Base-by-base conservation (phyloP, 2,888 invertebrate species). In the Cylloceria caligata region DNA sequence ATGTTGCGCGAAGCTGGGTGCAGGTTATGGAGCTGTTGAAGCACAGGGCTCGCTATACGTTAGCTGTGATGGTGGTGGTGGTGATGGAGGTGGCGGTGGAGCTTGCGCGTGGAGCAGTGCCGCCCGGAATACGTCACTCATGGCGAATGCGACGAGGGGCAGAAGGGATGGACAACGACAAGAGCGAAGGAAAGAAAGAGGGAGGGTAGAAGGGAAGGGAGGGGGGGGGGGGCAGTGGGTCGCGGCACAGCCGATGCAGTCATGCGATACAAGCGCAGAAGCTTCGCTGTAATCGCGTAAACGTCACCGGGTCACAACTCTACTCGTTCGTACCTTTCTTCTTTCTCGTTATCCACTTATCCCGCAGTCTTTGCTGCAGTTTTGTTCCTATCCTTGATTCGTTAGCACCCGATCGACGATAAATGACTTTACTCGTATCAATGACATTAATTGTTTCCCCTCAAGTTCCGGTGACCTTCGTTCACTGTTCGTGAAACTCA, bases 221-320 rank as follows among this genome's bases (percentile, higher is more conserved):
- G 49, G 49, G 42, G 67, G 80, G 49, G 68, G 52, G 80, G 64
- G 75, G 74, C 74, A 75, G 74, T 68, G 47, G 34, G 42, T 65
- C 68, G 80, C 64, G 55, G 52, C 27, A 27, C 42, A 45, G 68
- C 24, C 36, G 27, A 69, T 49, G 55, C 80, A 80, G 80, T 80
- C 49, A 74, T 45, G 74, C 74, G 74, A 64, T 75, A 75, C 80
- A 69, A 80, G 80, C 80, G 80, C 74, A 74, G 74, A 69, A 74
- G 80, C 64, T 36, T 69, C 74, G 68, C 45, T 64, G 68, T 69
- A 72, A 72, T 72, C 72, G 74, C 57, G 74, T 67, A 68, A 73
- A 71, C 69, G 47, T 19, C 30, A 68, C 47, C 47, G 47, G 57
- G 55, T 76, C 68, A 36, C 45, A 39, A 39, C 27, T 69, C 39